phyloP scores from a whole-genome alignment of 1,140 invertebrate species.

The Dreissena rostriformis region DNA sequence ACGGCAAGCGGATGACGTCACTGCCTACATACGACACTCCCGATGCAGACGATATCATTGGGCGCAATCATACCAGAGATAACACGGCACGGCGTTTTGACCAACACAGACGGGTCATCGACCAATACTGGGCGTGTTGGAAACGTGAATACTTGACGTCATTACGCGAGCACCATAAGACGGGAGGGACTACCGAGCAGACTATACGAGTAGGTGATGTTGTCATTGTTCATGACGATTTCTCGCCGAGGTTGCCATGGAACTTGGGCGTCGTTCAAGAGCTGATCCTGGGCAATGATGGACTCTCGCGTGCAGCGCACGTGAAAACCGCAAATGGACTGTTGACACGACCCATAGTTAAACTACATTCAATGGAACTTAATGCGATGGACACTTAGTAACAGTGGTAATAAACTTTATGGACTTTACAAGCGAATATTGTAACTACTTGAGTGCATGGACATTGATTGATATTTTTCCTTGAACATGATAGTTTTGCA shows the following conservation, averaged over 20 bases:
- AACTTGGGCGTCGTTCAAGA: not conserved
- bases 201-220: not conserved
- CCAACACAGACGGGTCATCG: not conserved
- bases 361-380: too few species aligned
- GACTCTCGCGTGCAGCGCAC: too few species aligned
- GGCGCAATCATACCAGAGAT: not conserved
- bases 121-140: not conserved
- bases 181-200: not conserved
- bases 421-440: too few species aligned
- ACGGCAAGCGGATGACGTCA: not conserved
- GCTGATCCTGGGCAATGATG: too few species aligned
- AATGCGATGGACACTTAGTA: too few species aligned
- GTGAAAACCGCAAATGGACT: too few species aligned
- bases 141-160: constrained; percentile 1
- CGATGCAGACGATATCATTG: not conserved
- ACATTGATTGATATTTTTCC: too few species aligned
- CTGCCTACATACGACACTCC: not conserved
- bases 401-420: too few species aligned
- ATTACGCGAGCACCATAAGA: not conserved
- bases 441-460: too few species aligned
- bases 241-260: not conserved
- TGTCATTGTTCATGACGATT: not conserved
- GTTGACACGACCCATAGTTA: too few species aligned
- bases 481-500: too few species aligned
- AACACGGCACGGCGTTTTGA: not conserved